Base-by-base conservation (phyloP, 2,888 invertebrate genomes). In the Nomada ferruginata region DNA sequence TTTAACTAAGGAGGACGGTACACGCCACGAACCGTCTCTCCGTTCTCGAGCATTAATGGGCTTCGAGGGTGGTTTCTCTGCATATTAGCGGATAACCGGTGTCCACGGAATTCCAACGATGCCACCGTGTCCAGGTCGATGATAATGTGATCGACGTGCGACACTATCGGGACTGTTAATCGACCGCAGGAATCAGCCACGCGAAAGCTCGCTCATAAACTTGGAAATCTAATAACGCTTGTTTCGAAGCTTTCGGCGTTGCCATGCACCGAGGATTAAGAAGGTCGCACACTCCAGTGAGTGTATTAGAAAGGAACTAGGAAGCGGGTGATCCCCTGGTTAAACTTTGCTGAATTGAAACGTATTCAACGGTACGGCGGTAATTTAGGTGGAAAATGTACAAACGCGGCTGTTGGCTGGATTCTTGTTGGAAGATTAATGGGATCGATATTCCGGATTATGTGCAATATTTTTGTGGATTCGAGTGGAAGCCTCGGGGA, bases 71-170 rank as follows among this genome's bases (percentile, higher is more conserved):
- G 68, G 69, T 63, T 76, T 69, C 68, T 61, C 69, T 42, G 71
- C 80, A 65, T 80, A 80, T 76, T 52, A 70, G 72, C 61, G 80
- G 82, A 64, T 73, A 76, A 83, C 76, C 76, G 52, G 44, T 20
- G 57, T 61, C 70, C 70, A 53, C 57, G 61, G 76, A 74, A 83
- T 80, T 61, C 65, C 52, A 47, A 26, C 59, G 55, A 83, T 73
- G 72, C 53, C 15, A 11, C 42, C 26, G 23, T 36, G 52, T 57
- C 50, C 23, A 47, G 42, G 59, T 65, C 61, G 52, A 42, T 15
- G 63, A 66, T 81, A 73, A 83, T 63, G n/a, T 29, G 81, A 76
- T 80, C 69, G 69, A 70, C 64, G 69, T 50, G 36, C 53, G 44
- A 66, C 60, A 66, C 73, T 71, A 73, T 64, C 68, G 59, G 29